A percentile compares a stretch with the other conserved stretches of the same genome.
Evolutionary conservation across 2,797 vertebrate species (phyloP).

Genomic region (Rachycentron canadum): DNA sequence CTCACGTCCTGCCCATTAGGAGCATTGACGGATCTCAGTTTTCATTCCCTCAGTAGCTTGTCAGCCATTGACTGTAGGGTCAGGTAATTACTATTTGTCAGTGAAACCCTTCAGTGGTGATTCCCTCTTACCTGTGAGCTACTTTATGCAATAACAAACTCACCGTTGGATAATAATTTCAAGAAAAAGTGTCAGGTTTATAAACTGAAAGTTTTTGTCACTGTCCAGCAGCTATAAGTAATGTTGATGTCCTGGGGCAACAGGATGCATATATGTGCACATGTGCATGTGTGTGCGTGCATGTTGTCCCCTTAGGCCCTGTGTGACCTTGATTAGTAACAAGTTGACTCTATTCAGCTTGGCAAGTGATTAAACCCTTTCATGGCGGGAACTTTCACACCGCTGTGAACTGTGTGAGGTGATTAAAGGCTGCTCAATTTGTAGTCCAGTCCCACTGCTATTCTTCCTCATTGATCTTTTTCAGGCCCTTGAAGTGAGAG

Average conservation of each 20-base stretch:
- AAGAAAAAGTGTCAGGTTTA: constrained; percentile 16
- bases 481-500: constrained; percentile 73
- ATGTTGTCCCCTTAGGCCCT: constrained; percentile 43
- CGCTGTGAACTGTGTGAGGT: constrained; percentile 77
- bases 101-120: constrained; percentile 41
- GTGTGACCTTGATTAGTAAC: constrained; percentile 72
- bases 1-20: constrained; percentile 41
- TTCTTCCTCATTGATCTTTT: constrained; percentile 80
- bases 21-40: constrained; percentile 33
- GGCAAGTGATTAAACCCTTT: constrained; percentile 82
- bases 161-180: constrained; percentile 9
- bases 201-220: constrained; percentile 17
- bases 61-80: constrained; percentile 23
- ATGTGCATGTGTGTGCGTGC: constrained; percentile 25
- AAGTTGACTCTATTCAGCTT: constrained; percentile 78
- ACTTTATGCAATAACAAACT: constrained; percentile 28
- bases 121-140: constrained; percentile 28
- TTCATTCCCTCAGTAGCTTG: constrained; percentile 23
- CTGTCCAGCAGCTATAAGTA: constrained; percentile 13
- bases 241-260: not conserved
- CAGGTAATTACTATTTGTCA: constrained; percentile 58
- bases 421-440: constrained; percentile 82
- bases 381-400: constrained; percentile 78
- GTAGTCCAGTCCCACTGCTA: constrained; percentile 74
- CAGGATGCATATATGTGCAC: constrained; percentile 1